phyloP scores from a whole-genome alignment of 2,797 vertebrate species.

The Sphenopsis melanotis region DNA sequence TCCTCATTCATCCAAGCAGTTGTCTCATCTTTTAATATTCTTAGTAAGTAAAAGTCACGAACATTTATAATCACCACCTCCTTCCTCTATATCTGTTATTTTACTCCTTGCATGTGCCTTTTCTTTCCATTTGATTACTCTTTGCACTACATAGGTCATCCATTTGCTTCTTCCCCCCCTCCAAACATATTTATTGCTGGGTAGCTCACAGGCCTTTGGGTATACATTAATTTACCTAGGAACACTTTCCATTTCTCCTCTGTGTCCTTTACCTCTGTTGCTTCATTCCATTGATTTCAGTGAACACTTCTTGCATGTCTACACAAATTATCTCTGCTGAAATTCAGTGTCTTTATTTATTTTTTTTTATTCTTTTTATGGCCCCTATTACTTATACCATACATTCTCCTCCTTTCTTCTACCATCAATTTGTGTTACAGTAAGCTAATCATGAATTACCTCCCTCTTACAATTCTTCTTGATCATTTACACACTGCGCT shows the following conservation, averaged over 20 bases:
- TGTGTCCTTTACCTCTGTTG: slow-evolving; percentile 46
- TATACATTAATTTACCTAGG: slow-evolving; percentile 39
- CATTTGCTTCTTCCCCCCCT: slow-evolving; percentile 13
- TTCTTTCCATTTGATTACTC: slow-evolving; percentile 6
- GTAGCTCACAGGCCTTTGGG: slow-evolving; percentile 18
- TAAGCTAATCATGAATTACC: slow-evolving; percentile 11
- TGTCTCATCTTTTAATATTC: neutral
- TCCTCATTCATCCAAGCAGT: neutral
- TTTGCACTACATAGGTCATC: neutral
- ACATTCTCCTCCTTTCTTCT: neutral
- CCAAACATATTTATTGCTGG: slow-evolving; percentile 31
- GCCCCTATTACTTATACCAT: neutral
- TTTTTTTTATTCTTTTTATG: slow-evolving; percentile 19
- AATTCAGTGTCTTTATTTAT: slow-evolving; percentile 6
- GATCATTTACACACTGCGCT: neutral
- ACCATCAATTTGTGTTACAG: neutral
- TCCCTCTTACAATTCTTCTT: neutral
- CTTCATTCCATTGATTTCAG: slow-evolving; percentile 42
- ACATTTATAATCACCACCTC: neutral
- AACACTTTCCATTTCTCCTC: slow-evolving; percentile 7
- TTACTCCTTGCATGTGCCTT: neutral
- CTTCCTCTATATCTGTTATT: neutral
- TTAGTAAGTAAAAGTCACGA: neutral
- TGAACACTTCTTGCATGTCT: slow-evolving; percentile 25
- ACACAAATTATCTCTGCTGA: slow-evolving; percentile 29